These are phyloP conservation scores for Lophotriccus pileatus DNA, from an alignment of 2,797 vertebrate species.

Conservation along the genomic window DNA sequence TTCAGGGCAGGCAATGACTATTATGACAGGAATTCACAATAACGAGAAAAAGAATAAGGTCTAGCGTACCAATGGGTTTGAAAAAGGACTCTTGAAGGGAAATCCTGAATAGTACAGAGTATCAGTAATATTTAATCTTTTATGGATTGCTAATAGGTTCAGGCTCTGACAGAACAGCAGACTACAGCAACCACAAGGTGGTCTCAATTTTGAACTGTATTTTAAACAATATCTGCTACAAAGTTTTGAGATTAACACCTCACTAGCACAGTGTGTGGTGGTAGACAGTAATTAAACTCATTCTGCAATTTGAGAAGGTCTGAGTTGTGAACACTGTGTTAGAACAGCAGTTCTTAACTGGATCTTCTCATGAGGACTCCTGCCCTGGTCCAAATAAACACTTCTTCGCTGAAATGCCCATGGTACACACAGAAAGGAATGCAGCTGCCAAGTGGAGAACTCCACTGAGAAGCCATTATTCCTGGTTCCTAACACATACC, in stretches of 20 bases:
- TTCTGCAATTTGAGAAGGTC: not conserved
- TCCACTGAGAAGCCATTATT: not conserved
- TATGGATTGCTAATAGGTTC: not conserved
- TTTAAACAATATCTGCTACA: not conserved
- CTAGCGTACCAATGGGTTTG: not conserved
- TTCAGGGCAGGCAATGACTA: not conserved
- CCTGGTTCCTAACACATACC: not conserved
- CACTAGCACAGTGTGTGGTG: not conserved
- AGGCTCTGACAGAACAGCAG: not conserved
- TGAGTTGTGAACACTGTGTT: not conserved
- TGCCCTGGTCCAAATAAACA: not conserved
- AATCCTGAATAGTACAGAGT: not conserved
- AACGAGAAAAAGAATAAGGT: not conserved
- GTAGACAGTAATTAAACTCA: not conserved
- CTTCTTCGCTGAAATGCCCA: not conserved
- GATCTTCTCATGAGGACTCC: not conserved
- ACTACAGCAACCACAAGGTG: not conserved
- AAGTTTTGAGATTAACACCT: not conserved
- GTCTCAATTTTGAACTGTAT: not conserved
- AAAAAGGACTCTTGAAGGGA: not conserved
- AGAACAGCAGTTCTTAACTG: not conserved
- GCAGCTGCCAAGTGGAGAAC: not conserved
- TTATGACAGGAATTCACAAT: not conserved
- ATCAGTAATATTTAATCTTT: not conserved
- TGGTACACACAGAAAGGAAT: not conserved